These are phyloP conservation scores for Acrobasis consociella DNA, from an alignment of 2,888 invertebrate species.

Conservation along the genomic window DNA sequence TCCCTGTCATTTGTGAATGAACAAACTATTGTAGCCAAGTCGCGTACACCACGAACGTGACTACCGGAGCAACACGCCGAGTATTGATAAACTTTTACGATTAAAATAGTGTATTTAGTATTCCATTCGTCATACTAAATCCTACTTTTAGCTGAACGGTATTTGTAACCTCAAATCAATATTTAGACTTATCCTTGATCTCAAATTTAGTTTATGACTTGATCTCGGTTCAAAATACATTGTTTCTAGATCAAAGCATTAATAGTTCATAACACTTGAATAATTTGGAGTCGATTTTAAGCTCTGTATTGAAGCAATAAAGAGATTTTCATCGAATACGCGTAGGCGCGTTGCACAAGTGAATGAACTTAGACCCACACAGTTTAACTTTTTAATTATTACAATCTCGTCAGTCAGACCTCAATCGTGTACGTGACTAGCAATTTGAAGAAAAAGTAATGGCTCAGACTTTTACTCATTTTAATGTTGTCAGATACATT, in stretches of 20 bases:
- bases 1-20: conserved; percentile 55
- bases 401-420: conserved; percentile 6
- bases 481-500: too few relatives aligned
- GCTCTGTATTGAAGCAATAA: not conserved
- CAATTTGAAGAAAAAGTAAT: conserved; percentile 26
- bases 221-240: not conserved
- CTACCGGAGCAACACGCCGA: conserved; percentile 54
- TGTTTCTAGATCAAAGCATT: conserved; percentile 2
- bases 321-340: conserved; percentile 11
- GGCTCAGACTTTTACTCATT: conserved; percentile 10
- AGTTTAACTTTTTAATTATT: conserved; percentile 25
- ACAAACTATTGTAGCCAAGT: conserved; percentile 51
- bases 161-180: conserved; percentile 12
- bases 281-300: conserved; percentile 7
- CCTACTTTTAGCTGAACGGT: conserved; percentile 1
- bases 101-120: conserved; percentile 22
- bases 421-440: conserved; percentile 27
- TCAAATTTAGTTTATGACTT: conserved; percentile 12
- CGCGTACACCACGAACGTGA: conserved; percentile 63
- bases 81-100: conserved; percentile 62
- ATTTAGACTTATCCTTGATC: conserved; percentile 15
- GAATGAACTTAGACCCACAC: conserved; percentile 29
- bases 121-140: conserved; percentile 5
- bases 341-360: conserved; percentile 29
- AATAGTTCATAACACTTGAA: not conserved